A percentile compares a stretch with the other conserved stretches of the same genome.
Evolutionary conservation across 2,797 vertebrate species (phyloP).

Genomic region (Melanotaenia trifasciata): DNA sequence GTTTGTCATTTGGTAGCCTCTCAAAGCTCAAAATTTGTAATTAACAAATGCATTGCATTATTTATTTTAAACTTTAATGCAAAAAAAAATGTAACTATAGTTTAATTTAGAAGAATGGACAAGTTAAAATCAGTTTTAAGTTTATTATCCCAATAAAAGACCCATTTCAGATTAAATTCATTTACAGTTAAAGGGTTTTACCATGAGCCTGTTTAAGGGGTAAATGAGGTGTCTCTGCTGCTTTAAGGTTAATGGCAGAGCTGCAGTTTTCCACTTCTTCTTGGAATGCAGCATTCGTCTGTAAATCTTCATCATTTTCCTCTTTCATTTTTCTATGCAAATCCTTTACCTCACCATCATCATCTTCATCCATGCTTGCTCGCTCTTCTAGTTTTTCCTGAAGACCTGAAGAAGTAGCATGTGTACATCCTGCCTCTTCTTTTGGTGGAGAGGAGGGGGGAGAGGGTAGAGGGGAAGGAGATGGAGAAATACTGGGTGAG

Average conservation of each 20-base stretch:
- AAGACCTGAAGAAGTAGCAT: conserved; percentile 42
- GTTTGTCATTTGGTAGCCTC: neutral
- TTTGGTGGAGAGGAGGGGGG: conserved; percentile 58
- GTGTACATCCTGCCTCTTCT: conserved; percentile 72
- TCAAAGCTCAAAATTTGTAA: too few species aligned
- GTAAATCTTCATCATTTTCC: conserved; percentile 65
- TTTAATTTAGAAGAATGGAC: neutral
- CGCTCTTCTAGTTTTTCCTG: conserved; percentile 8
- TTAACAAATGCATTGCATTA: neutral
- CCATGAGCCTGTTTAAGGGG: conserved; percentile 31
- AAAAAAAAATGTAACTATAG: neutral
- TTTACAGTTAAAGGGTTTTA: conserved; percentile 14
- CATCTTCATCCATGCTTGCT: neutral
- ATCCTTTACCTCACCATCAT: conserved; percentile 16
- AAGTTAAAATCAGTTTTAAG: neutral
- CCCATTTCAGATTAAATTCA: neutral
- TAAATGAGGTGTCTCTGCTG: conserved; percentile 58
- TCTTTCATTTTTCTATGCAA: conserved; percentile 20
- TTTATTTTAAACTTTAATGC: too few species aligned
- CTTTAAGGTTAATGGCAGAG: conserved; percentile 81
- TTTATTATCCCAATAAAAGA: neutral
- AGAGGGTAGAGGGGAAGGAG: conserved; percentile 60
- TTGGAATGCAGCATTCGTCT: conserved; percentile 70
- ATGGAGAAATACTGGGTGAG: conserved; percentile 44
- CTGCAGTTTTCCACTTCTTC: conserved; percentile 82